Base-by-base conservation (phyloP, 2,797 vertebrate species). In the Ceyx erithaca region DNA sequence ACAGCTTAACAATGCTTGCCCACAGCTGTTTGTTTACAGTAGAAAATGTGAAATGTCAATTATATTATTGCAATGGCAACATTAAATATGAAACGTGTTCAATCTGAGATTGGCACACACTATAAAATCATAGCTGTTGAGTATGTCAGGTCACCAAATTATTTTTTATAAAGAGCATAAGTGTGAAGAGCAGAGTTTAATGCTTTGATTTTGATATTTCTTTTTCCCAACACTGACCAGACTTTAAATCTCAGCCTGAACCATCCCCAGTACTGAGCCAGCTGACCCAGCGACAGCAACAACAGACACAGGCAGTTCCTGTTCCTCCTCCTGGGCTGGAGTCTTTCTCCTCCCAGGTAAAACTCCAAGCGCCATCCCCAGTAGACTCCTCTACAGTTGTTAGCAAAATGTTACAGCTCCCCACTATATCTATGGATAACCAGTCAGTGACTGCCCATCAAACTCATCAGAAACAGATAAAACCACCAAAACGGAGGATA, bases 181-280 rank as follows among this genome's bases (percentile, higher is more conserved):
- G 3, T 0, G 1, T 30, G 20, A 64, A 72, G 31, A 48, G 2
- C 16, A 51, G 45, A 58, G 19, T 80, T 70, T 70, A 43, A 5
- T 80, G 26, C 18, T 84, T 85, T 30, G 40, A 79, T 89, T 49
- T 78, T 76, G 14, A 3, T 77, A 18, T 43, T 87, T 88, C 8
- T 73, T 91, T 92, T 93, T 59, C 70, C 52, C 66, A 19, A 52
- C 5, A 6, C 66, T 69, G 87, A 26, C 63, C 97, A 98, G 99
- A 99, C 96, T 99, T 99, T 96, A 98, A 98, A 87, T 98, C 98
- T 94, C 99, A 99, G 94, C 99, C 99, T 61, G 99, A 99, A 91
- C 99, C 99, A n/a, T 99, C 99, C 45, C 98, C 99, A 55, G 98
- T 99, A 95, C 97, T 99, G 96, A 99, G 99, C 97, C 99, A 99